Evolutionary conservation across 1,140 invertebrate species (phyloP).

Genomic region (Halictus rubicundus): DNA sequence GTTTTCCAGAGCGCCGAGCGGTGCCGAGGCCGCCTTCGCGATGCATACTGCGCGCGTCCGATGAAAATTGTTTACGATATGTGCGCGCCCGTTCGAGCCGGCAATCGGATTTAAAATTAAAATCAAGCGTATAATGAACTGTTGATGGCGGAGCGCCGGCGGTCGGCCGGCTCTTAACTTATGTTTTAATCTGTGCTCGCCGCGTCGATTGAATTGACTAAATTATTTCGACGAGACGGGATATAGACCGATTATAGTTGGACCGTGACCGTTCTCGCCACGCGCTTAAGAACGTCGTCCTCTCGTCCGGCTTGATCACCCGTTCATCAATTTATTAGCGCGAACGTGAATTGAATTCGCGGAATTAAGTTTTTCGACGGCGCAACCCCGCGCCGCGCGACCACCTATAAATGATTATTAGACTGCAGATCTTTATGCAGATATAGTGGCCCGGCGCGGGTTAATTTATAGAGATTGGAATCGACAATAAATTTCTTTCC

Average conservation of each 20-base stretch:
- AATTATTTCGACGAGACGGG: not conserved
- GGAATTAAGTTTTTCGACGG: too few species aligned
- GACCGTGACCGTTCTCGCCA: not conserved
- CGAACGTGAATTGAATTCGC: too few species aligned
- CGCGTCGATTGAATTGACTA: not conserved
- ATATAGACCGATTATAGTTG: not conserved
- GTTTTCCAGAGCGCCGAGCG: not conserved
- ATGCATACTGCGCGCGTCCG: not conserved
- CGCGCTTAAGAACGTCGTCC: not conserved
- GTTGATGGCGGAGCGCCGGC: not conserved
- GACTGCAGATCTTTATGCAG: too few species aligned
- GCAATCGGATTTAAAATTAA: not conserved
- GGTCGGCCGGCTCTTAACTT: not conserved
- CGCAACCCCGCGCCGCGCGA: too few species aligned
- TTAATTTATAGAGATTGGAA: too few species aligned
- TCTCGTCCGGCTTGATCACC: not conserved
- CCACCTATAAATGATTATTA: too few species aligned
- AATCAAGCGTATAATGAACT: not conserved
- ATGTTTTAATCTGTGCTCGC: not conserved
- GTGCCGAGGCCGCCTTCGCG: not conserved
- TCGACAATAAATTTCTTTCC: too few species aligned
- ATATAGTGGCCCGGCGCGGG: too few species aligned
- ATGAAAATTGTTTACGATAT: not conserved
- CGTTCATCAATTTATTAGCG: too few species aligned
- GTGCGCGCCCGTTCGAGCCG: not conserved